Evolutionary conservation across 2,113 vertebrate species (phyloP), one percentile per base, ranked within the genome.

Genomic region (Chaetorhynchus papuensis): DNA sequence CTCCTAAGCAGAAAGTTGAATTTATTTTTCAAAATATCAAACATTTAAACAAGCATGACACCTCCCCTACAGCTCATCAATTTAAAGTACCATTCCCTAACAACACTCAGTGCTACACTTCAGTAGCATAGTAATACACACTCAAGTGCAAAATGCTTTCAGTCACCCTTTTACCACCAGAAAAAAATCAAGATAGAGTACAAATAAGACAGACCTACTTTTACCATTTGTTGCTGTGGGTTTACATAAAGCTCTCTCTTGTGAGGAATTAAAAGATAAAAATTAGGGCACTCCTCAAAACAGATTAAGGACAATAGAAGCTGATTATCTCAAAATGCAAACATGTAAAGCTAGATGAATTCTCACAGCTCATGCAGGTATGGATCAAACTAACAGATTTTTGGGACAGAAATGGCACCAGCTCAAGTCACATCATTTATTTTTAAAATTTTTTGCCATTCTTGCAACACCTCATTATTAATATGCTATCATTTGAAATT

Each of bases 1-100:
- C 7, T 70, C 33, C 16, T 42, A 74, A 68, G 37, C n/a, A 76
- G 57, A 82, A 89, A 85, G 26, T 6, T 71, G 24, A 75, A 47
- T 82, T 68, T 75, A 35, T 78, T 92, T 84, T 59, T 64, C 20
- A 61, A 91, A 93, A 89, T 65, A 91, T 24, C n/a, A 75, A 84
- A 75, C 16, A 65, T 59, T 57, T 77, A 70, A 88, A 53, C n/a
- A 77, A 64, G 13, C 23, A 47, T 44, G 61, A 88, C 26, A 72
- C 14, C 39, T 79, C 27, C 79, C 8, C 45, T 50, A 24, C 24
- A 42, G 33, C 54, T 94, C 37, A 59, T 68, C 15, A 47, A 5
- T 52, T 71, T 56, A 44, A 78, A 75, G 56, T 61, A 35, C 6
- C 13, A 35, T 76, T 81, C 30, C 42, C 23, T 86, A 50, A 42